Percentiles rank a stretch among this genome's conserved stretches.
Evolutionary conservation across 1,140 invertebrate genomes (phyloP).

Genomic region (Eubasilissa regina): DNA sequence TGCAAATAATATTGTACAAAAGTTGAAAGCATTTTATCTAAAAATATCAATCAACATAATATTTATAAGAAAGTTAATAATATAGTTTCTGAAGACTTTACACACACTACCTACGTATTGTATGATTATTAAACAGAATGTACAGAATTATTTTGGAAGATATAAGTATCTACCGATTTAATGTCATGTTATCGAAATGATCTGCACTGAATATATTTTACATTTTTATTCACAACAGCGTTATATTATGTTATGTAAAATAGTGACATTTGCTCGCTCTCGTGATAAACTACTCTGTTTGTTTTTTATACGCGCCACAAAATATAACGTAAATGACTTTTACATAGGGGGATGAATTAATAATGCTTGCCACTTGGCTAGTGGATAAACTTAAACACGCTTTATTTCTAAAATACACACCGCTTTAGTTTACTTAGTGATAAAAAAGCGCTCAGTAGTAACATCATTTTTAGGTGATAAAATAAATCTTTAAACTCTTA

Average conservation of each 20-base stretch:
- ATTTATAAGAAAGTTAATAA: background rate
- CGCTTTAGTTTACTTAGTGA: background rate
- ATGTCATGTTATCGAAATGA: too few species aligned
- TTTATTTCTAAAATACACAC: conserved; percentile 17
- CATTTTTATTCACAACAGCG: too few species aligned
- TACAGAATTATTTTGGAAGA: too few species aligned
- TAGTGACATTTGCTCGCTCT: conserved; percentile 42
- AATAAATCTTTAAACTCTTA: too few species aligned
- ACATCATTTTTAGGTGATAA: too few species aligned
- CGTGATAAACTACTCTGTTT: conserved; percentile 55
- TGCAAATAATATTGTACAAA: background rate
- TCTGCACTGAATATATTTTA: too few species aligned
- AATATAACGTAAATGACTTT: conserved; percentile 19
- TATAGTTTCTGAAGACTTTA: too few species aligned
- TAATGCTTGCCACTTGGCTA: conserved; percentile 22
- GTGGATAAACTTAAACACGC: conserved; percentile 18
- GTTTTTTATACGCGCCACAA: conserved; percentile 36
- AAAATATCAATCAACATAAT: background rate
- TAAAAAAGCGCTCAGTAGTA: too few species aligned
- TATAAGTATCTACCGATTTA: too few species aligned
- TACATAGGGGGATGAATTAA: conserved; percentile 14
- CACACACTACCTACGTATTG: too few species aligned
- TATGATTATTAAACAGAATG: too few species aligned
- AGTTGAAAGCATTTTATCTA: background rate
- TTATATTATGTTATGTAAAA: background rate